A percentile compares a stretch with the other conserved stretches of the same genome.
phyloP scores from a whole-genome alignment of 92 coral and sea anemone species.

The Parazoanthus darwini region DNA sequence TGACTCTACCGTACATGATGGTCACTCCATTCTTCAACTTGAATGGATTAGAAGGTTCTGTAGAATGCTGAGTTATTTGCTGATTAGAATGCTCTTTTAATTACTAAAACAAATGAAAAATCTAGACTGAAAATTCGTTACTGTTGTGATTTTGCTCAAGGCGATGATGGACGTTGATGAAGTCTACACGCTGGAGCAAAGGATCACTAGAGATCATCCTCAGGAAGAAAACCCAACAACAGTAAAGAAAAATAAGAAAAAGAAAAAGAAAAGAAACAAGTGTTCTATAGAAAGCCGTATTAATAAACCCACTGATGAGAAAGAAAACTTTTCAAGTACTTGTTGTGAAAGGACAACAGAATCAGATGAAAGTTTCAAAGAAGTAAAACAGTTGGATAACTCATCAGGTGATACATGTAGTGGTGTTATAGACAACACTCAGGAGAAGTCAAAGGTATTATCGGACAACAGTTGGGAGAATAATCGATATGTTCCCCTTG shows the following conservation, averaged over 20 bases:
- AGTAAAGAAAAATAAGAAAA: slow-evolving; percentile 61
- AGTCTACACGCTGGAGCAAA: slow-evolving; percentile 86
- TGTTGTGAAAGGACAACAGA: slow-evolving; percentile 21
- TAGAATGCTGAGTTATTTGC: no score
- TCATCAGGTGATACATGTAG: neutral
- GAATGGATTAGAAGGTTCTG: no score
- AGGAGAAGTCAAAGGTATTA: neutral
- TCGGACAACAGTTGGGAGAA: neutral
- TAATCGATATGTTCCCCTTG: neutral
- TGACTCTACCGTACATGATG: no score
- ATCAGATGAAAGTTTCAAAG: neutral
- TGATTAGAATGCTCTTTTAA: neutral
- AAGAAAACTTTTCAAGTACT: slow-evolving; percentile 14
- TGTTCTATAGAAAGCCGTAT: slow-evolving; percentile 8
- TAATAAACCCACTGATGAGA: slow-evolving; percentile 29
- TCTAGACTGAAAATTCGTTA: neutral
- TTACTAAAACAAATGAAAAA: neutral
- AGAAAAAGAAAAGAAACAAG: slow-evolving; percentile 44
- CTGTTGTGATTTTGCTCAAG: slow-evolving; percentile 44
- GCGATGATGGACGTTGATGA: slow-evolving; percentile 98
- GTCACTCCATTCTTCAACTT: no score
- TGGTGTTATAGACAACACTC: neutral
- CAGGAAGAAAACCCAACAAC: slow-evolving; percentile 17
- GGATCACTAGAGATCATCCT: slow-evolving; percentile 39
- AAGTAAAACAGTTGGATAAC: neutral